Percentiles rank a stretch among this genome's conserved stretches.
Evolutionary conservation across 2,797 vertebrate species (phyloP).

Genomic region (Cossypha caffra): DNA sequence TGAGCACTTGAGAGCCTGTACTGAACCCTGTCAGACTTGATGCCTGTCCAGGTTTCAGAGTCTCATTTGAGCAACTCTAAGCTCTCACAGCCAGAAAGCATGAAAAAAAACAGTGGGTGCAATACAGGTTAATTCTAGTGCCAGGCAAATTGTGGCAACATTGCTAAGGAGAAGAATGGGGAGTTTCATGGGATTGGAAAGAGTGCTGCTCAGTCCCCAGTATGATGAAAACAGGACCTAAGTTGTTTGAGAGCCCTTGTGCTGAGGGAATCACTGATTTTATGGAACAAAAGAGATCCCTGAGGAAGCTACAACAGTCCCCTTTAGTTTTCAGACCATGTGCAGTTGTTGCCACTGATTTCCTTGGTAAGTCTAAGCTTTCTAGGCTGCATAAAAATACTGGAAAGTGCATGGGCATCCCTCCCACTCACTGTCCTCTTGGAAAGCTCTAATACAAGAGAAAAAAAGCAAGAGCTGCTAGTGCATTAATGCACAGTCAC

Average conservation of each 20-base stretch:
- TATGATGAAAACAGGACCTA: not conserved
- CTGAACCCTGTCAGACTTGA: not conserved
- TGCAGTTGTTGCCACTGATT: fast-evolving
- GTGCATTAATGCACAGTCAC: not conserved
- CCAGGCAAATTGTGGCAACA: fast-evolving
- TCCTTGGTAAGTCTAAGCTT: not conserved
- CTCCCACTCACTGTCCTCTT: not conserved
- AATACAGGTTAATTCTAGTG: not conserved
- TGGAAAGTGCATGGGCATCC: not conserved
- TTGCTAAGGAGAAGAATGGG: not conserved
- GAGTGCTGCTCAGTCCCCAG: not conserved
- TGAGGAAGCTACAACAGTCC: not conserved
- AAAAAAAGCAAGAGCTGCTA: not conserved
- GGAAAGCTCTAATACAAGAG: not conserved
- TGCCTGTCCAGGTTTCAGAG: not conserved
- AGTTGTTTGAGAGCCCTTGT: not conserved
- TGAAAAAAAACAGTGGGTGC: not conserved
- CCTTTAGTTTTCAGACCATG: not conserved
- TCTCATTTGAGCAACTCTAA: not conserved
- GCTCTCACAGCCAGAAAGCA: not conserved
- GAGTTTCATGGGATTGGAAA: not conserved
- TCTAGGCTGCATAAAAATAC: not conserved
- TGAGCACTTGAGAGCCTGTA: not conserved
- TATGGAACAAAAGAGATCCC: not conserved
- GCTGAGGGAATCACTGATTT: not conserved